Conservation (phyloP, 1,140 invertebrate genomes). For the Goniozus legneri region DNA sequence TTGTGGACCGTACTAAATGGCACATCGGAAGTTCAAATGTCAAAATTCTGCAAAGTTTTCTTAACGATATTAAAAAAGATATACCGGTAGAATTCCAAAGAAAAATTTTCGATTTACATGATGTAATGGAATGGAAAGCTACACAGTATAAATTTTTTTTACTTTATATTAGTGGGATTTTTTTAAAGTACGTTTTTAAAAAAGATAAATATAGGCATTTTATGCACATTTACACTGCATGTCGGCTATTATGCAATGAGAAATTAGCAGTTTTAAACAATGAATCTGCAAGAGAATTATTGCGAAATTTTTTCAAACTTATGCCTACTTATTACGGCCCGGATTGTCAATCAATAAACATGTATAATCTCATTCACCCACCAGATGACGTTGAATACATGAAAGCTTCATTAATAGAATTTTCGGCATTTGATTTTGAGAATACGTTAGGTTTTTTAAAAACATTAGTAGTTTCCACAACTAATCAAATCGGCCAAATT, state of each 20-base stretch:
- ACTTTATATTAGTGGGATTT: conserved; percentile 1
- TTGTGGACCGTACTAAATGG: neutral
- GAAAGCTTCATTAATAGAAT: neutral
- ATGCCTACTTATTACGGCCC: neutral
- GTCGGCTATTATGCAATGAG: conserved; percentile 3
- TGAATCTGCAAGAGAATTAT: neutral
- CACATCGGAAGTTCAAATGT: neutral
- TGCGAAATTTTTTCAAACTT: neutral
- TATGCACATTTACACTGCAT: neutral
- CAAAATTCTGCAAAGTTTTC: neutral
- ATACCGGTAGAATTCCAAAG: conserved; percentile 8
- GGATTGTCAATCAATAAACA: neutral
- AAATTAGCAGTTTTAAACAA: neutral
- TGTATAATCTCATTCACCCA: neutral
- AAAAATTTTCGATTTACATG: conserved; percentile 1
- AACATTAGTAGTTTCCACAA: neutral
- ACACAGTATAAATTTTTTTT: conserved; percentile 10
- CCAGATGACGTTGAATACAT: neutral
- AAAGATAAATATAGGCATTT: conserved; percentile 1
- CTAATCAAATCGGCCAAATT: neutral
- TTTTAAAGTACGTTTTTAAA: conserved; percentile 1
- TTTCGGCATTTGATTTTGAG: neutral
- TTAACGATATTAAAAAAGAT: neutral
- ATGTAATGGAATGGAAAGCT: conserved; percentile 8
- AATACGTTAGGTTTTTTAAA: neutral